Conservation (phyloP, 1,140 invertebrate genomes). For the Drosophila albomicans region DNA sequence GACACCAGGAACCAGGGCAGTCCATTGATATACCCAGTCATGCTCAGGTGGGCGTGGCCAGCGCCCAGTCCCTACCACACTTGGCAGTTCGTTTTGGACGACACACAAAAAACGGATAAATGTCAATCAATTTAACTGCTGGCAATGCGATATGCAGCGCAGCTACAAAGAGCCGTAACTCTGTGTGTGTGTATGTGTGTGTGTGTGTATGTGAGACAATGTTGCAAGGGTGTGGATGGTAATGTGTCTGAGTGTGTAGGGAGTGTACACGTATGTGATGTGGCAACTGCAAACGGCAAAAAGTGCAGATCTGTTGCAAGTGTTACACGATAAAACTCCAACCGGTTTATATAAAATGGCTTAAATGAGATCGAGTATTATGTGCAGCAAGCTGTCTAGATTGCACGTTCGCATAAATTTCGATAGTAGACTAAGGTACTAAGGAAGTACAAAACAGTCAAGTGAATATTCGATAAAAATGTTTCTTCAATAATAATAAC, state of each 20-base stretch:
- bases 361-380: neutral
- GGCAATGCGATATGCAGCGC: conserved; percentile 67
- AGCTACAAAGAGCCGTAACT: neutral
- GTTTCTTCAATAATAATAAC: no score
- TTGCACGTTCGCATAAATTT: neutral
- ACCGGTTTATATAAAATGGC: conserved; percentile 8
- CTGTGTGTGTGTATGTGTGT: neutral
- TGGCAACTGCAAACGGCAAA: conserved; percentile 13
- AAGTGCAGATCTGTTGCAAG: conserved; percentile 1
- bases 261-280: conserved; percentile 11
- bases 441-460: no score
- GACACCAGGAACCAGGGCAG: conserved; percentile 7
- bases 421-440: no score
- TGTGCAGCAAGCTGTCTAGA: neutral
- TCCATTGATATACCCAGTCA: conserved; percentile 57
- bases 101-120: conserved; percentile 68
- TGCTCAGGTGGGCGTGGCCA: conserved; percentile 23
- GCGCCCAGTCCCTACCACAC: neutral
- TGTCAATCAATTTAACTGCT: conserved; percentile 77
- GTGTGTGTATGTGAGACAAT: neutral
- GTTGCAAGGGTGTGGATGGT: neutral
- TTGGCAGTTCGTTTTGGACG: conserved; percentile 20
- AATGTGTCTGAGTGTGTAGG: neutral
- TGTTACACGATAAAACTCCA: conserved; percentile 12
- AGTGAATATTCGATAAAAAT: no score